Percentiles rank a stretch among this genome's conserved stretches.
These are phyloP conservation scores for Aphidius ervi DNA, from an alignment of 1,140 invertebrate genomes.

Conservation along the genomic window DNA sequence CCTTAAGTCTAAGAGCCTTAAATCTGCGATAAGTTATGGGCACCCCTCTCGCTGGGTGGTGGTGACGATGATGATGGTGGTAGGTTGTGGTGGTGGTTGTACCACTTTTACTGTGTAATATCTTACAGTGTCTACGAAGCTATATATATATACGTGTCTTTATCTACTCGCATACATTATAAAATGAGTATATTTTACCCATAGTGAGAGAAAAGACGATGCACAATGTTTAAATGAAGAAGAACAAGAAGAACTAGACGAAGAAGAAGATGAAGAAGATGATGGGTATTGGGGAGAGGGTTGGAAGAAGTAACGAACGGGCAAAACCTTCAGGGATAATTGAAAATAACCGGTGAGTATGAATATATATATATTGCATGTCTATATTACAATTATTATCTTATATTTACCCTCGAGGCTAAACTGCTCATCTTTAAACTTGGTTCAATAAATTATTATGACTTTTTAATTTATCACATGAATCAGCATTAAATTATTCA, in stretches of 20 bases:
- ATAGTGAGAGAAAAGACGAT: too few relatives aligned
- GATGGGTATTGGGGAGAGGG: too few relatives aligned
- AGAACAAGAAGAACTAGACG: too few relatives aligned
- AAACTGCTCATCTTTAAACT: conserved; percentile 35
- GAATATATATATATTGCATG: too few relatives aligned
- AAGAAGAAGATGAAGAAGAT: too few relatives aligned
- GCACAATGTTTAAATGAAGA: too few relatives aligned
- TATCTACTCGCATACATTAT: conserved; percentile 53
- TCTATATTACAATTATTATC: too few relatives aligned
- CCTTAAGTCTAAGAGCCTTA: conserved; percentile 57
- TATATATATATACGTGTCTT: conserved; percentile 42
- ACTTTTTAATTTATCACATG: not conserved
- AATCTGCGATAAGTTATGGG: conserved; percentile 57
- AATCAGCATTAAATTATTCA: not conserved
- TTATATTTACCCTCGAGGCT: conserved; percentile 34
- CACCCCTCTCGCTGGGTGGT: conserved; percentile 37
- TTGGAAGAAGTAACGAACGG: conserved; percentile 10
- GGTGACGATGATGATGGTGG: conserved; percentile 1
- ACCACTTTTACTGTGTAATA: conserved; percentile 38
- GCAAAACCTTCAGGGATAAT: conserved; percentile 46
- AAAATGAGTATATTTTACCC: conserved; percentile 10
- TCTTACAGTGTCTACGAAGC: conserved; percentile 33
- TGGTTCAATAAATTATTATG: conserved; percentile 8
- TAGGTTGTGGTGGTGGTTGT: not conserved
- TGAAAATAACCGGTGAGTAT: conserved; percentile 48